Conservation (phyloP, 2,888 invertebrate genomes). For the Stenodema calcarata region DNA sequence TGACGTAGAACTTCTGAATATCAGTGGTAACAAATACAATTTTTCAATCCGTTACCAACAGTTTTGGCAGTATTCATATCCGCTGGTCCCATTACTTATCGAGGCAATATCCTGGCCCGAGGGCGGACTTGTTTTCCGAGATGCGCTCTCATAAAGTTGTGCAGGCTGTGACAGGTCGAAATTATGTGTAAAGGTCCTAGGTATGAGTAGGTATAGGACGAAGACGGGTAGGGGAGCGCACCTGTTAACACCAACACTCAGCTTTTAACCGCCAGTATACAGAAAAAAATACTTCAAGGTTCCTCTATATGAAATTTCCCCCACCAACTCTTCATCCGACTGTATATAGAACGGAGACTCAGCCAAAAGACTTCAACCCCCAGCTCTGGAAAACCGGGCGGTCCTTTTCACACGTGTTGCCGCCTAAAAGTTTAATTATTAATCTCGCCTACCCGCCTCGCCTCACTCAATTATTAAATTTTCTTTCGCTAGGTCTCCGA, state of each 20-base stretch:
- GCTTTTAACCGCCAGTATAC: background rate
- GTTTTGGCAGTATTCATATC: too few relatives aligned
- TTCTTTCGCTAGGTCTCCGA: background rate
- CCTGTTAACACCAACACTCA: background rate
- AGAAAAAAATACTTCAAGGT: background rate
- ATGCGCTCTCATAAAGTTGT: background rate
- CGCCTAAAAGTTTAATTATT: constrained; percentile 9
- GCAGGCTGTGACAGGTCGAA: background rate
- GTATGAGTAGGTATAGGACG: background rate
- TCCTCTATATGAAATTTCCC: background rate
- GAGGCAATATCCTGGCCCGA: background rate
- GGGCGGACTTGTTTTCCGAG: background rate
- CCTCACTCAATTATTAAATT: constrained; percentile 2
- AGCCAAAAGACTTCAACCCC: background rate
- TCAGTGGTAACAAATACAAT: too few relatives aligned
- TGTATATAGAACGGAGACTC: background rate
- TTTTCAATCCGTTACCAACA: too few relatives aligned
- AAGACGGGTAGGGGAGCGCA: background rate
- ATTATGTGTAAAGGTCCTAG: background rate
- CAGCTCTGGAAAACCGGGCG: background rate
- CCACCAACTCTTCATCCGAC: background rate
- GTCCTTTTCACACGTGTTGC: constrained; percentile 18
- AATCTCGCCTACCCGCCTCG: background rate
- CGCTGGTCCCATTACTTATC: background rate
- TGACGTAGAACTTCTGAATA: too few relatives aligned